Conservation (phyloP, 1,140 invertebrate species). For the Ceratoteleas bidentatus region DNA sequence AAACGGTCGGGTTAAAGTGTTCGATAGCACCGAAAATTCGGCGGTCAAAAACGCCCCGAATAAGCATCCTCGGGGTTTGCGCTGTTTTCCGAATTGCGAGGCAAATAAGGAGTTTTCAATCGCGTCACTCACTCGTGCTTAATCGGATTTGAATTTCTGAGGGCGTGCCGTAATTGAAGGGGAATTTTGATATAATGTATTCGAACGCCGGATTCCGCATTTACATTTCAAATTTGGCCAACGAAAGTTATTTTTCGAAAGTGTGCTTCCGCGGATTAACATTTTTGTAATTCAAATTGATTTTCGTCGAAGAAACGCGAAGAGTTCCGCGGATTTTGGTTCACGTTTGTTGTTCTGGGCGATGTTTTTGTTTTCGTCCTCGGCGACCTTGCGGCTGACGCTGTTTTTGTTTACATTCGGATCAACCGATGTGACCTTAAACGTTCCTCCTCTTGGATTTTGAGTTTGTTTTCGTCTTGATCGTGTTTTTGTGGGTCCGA, state of each 20-base stretch:
- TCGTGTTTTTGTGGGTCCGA: no score
- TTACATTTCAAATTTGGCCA: slow-evolving; percentile 26
- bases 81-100: background rate
- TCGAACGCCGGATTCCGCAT: slow-evolving; percentile 11
- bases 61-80: background rate
- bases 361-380: no score
- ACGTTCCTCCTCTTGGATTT: no score
- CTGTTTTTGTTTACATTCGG: no score
- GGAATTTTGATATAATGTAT: slow-evolving; percentile 34
- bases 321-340: background rate
- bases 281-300: background rate
- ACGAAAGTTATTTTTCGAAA: slow-evolving; percentile 2
- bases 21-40: background rate
- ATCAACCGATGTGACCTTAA: no score
- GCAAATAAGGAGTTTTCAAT: slow-evolving; percentile 32
- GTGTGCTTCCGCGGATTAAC: background rate
- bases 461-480: no score
- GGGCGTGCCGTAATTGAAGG: slow-evolving; percentile 17
- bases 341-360: no score
- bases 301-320: background rate
- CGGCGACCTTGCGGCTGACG: no score
- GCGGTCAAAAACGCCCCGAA: background rate
- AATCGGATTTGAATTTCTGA: slow-evolving; percentile 33
- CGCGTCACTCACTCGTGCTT: slow-evolving; percentile 9
- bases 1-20: background rate